Evolutionary conservation across 2,113 vertebrate genomes (phyloP), one percentile per base, ranked within the genome.

Genomic region (Nothoprocta perdicaria): DNA sequence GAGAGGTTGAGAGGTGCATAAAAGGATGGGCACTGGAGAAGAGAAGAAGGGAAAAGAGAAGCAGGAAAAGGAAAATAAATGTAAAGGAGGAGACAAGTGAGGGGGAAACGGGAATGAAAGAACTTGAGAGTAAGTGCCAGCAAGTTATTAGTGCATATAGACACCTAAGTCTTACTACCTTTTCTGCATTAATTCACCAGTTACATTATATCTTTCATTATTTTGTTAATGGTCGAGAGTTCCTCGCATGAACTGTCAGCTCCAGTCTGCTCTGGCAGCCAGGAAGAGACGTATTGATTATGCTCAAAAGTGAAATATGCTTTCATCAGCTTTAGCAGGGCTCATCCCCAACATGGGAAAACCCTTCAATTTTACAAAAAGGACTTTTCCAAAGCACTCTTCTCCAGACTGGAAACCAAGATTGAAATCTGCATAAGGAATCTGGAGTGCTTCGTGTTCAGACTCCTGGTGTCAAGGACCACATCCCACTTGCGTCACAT

Each of bases 41-140:
- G 90, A 79, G 43, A 77, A 81, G 81, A 72, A 77, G 4, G n/a
- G 50, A 81, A 92, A n/a, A 93, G 27, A 67, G 35, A 45, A 83
- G 13, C 7, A 77, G 63, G 73, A 89, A 79, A 13, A 73, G 21
- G 10, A 24, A 84, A 88, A 91, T 71, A 89, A 71, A 55, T 8
- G 43, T 85, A 38, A 80, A 72, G 69, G 46, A 61, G 29, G 26
- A 88, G 53, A 63, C 1, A 31, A 78, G 46, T 2, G 27, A 80
- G 45, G 46, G 18, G 17, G 19, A 84, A 58, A 67, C 43, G 26
- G n/a, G 41, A 45, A 77, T 66, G 15, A 87, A 94, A 87, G 66
- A 52, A 90, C 14, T 65, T 35, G 21, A 69, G 78, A 81, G 33
- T n/a, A 89, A 71, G 63, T 27, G 41, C 21, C 63, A 78, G 24